phyloP scores from a whole-genome alignment of 2,113 vertebrate genomes.

The Petrocephalus zakoni region DNA sequence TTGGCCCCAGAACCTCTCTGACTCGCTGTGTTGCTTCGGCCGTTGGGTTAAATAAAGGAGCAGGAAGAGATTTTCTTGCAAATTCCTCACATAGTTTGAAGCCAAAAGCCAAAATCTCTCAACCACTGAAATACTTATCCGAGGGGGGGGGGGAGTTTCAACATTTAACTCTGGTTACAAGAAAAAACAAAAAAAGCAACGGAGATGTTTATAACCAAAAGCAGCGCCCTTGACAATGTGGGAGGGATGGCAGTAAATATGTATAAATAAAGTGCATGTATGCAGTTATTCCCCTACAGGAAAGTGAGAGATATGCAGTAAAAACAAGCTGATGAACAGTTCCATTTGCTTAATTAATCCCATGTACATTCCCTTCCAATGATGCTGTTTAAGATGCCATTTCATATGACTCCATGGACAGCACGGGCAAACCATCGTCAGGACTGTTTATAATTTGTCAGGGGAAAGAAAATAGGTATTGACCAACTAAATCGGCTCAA shows the following conservation, averaged over 20 bases:
- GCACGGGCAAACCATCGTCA: background rate
- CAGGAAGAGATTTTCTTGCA: constrained; percentile 19
- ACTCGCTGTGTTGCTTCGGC: background rate
- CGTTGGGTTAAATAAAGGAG: constrained; percentile 8
- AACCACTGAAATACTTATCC: constrained; percentile 2
- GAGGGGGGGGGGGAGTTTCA: background rate
- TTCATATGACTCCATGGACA: background rate
- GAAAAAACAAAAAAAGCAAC: background rate
- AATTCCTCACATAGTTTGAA: background rate
- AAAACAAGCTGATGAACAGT: background rate
- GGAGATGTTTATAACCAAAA: constrained; percentile 4
- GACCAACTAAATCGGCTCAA: background rate
- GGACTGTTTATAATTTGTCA: background rate
- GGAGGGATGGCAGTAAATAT: background rate
- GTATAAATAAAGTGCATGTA: background rate
- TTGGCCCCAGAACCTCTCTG: background rate
- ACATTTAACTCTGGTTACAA: background rate
- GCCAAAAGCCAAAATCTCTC: background rate
- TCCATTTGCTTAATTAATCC: constrained; percentile 10
- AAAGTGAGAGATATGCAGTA: no score
- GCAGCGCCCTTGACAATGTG: background rate
- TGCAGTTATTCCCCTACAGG: background rate
- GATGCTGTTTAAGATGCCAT: background rate
- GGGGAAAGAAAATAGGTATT: background rate
- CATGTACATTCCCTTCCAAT: background rate